These are phyloP conservation scores for Entomobrya multifasciata DNA, from an alignment of 2,888 invertebrate genomes.

Conservation along the genomic window DNA sequence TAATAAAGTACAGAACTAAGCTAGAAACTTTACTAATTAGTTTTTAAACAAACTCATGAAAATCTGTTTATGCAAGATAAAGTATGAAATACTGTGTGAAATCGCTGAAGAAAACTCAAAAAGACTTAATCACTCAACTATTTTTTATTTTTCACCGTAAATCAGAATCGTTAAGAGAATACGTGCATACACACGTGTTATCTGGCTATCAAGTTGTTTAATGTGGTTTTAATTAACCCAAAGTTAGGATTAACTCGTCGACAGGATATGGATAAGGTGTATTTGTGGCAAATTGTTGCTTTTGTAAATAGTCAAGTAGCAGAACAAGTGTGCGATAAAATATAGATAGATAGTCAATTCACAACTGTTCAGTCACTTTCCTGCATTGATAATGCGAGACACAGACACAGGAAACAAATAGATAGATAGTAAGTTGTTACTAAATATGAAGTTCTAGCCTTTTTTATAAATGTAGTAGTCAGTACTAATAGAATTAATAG, in stretches of 20 bases:
- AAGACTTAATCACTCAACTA: constrained; percentile 70
- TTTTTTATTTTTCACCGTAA: constrained; percentile 33
- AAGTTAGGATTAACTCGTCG: neutral
- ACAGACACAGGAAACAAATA: too few relatives aligned
- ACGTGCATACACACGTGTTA: constrained; percentile 1
- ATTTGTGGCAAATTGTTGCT: constrained; percentile 8
- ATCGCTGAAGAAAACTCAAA: constrained; percentile 63
- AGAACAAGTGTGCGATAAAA: neutral
- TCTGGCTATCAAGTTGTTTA: constrained; percentile 2
- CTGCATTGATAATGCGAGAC: too few relatives aligned
- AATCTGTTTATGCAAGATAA: too few relatives aligned
- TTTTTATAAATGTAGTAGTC: too few relatives aligned
- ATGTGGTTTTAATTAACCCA: constrained; percentile 27
- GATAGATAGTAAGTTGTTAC: too few relatives aligned
- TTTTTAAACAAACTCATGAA: too few relatives aligned
- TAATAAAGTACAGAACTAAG: neutral
- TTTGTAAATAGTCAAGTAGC: neutral
- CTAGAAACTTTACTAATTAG: neutral
- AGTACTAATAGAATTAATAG: too few relatives aligned
- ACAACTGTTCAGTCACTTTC: too few relatives aligned
- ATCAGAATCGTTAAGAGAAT: neutral
- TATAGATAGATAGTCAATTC: neutral
- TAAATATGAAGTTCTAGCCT: too few relatives aligned
- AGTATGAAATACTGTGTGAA: constrained; percentile 43
- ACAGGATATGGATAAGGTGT: neutral